These are phyloP conservation scores for Esperia sulphurella DNA, from an alignment of 2,888 invertebrate genomes.

Conservation along the genomic window DNA sequence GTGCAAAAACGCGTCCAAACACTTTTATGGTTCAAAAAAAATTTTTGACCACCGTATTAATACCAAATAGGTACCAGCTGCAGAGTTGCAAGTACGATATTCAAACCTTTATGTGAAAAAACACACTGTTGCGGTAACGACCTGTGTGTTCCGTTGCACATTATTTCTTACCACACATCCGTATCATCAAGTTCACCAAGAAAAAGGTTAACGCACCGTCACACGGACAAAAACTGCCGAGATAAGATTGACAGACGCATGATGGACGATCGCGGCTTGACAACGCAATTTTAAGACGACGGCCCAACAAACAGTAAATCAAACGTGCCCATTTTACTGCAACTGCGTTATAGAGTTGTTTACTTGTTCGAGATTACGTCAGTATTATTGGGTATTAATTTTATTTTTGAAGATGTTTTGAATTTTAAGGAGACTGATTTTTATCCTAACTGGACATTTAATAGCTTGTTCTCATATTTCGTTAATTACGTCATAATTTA, in stretches of 20 bases:
- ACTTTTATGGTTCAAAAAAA: too few species aligned
- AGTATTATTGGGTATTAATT: neutral
- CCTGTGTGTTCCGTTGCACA: slow-evolving; percentile 1
- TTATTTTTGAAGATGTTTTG: too few species aligned
- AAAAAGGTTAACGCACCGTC: slow-evolving; percentile 60
- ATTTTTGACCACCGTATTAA: too few species aligned
- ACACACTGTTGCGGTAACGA: neutral
- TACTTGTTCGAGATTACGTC: neutral
- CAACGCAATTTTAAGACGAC: slow-evolving; percentile 44
- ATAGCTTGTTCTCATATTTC: too few species aligned
- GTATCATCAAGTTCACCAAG: slow-evolving; percentile 27
- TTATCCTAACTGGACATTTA: too few species aligned
- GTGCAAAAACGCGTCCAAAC: too few species aligned
- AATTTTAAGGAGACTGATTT: too few species aligned
- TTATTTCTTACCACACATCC: slow-evolving; percentile 22
- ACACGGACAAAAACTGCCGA: slow-evolving; percentile 50
- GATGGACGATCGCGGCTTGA: slow-evolving; percentile 54
- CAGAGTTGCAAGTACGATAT: too few species aligned
- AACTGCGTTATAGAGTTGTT: neutral
- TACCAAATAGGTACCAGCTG: too few species aligned
- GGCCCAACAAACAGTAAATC: slow-evolving; percentile 32
- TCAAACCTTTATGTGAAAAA: neutral
- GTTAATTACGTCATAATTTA: too few species aligned
- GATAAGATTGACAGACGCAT: slow-evolving; percentile 63
- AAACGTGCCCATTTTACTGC: slow-evolving; percentile 16